Conservation (phyloP, 2,888 invertebrate species). For the Spisula solida region DNA sequence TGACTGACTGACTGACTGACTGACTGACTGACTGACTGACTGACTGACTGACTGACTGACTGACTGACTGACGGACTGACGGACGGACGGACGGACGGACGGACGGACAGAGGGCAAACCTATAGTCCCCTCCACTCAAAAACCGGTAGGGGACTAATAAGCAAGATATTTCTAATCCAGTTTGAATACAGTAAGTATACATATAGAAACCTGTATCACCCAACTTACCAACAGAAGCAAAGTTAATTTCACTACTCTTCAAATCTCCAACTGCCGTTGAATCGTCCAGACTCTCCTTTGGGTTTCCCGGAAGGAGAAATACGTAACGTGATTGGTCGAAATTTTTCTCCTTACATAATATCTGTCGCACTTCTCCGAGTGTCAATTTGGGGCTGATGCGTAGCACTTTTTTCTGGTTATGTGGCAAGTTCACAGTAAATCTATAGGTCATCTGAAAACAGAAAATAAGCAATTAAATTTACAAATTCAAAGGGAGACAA, state of each 20-base stretch:
- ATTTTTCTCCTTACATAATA: constrained; percentile 92
- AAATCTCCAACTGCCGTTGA: constrained; percentile 75
- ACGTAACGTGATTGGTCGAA: constrained; percentile 92
- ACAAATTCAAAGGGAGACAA: not conserved
- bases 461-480: not conserved
- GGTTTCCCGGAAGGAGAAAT: constrained; percentile 92
- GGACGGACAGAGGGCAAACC: no score
- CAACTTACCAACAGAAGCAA: constrained; percentile 75
- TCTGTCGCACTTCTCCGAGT: constrained; percentile 91
- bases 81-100: no score
- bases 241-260: constrained; percentile 78
- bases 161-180: no score
- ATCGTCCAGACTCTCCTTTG: constrained; percentile 81
- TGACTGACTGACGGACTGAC: no score
- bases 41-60: no score
- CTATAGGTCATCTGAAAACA: constrained; percentile 87
- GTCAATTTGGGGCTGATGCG: constrained; percentile 92
- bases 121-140: no score
- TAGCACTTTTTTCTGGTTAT: constrained; percentile 93
- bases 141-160: no score
- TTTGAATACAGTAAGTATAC: no score
- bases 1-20: no score
- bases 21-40: no score
- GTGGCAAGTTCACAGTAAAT: constrained; percentile 92
- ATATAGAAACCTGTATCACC: not conserved